Evolutionary conservation across 64 coral and sea anemone genomes (phyloP).

Genomic region (Stichodactyla mertensii): DNA sequence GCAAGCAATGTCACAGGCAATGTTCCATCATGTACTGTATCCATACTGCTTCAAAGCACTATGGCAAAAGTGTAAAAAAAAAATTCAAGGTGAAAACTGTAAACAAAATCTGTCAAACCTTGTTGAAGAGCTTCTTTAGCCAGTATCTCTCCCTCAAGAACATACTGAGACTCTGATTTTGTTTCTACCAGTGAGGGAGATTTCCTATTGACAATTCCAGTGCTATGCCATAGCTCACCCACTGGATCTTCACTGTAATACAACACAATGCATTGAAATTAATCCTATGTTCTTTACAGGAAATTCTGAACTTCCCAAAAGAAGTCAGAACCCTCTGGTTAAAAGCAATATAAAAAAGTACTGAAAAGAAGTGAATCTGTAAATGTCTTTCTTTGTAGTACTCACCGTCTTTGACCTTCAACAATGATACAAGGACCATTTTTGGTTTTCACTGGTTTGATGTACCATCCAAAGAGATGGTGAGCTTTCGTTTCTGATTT

Average conservation of each 20-base stretch:
- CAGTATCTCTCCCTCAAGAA: constrained; percentile 57
- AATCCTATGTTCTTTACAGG: too few species aligned
- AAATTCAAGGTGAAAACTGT: too few species aligned
- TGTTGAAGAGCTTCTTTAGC: constrained; percentile 29
- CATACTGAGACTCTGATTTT: constrained; percentile 60
- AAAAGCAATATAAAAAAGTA: too few species aligned
- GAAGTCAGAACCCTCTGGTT: too few species aligned
- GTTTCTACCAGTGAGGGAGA: constrained; percentile 41
- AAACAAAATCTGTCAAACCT: constrained; percentile 24
- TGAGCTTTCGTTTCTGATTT: constrained; percentile 11
- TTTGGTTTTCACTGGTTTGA: constrained; percentile 49
- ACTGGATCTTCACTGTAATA: constrained; percentile 51
- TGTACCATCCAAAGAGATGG: constrained; percentile 37
- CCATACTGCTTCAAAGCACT: too few species aligned
- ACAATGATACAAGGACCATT: constrained; percentile 58
- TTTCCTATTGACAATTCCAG: constrained; percentile 47
- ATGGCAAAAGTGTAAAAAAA: too few species aligned
- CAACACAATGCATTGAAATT: neutral
- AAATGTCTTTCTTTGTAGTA: neutral
- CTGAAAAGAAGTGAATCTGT: too few species aligned
- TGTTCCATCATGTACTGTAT: too few species aligned
- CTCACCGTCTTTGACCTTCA: constrained; percentile 75
- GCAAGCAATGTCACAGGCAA: too few species aligned
- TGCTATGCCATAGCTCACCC: constrained; percentile 82
- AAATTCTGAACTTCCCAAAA: too few species aligned